A percentile compares a stretch with the other conserved stretches of the same genome.
These are phyloP conservation scores for Chorisops tibialis DNA, from an alignment of 2,888 invertebrate genomes.

Conservation along the genomic window DNA sequence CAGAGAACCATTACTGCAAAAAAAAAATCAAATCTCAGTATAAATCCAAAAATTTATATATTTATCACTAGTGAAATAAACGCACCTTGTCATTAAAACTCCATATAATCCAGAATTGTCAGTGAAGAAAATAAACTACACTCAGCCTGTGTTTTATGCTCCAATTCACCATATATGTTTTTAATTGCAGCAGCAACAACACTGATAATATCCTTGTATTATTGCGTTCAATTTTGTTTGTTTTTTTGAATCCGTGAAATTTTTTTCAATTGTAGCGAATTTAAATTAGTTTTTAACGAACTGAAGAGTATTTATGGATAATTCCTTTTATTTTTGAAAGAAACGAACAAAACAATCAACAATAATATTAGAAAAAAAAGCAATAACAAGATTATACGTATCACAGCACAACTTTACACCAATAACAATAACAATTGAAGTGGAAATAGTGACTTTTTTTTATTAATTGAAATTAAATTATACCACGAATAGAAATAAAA, in stretches of 20 bases:
- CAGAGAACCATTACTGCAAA: too few species aligned
- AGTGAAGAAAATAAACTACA: not conserved
- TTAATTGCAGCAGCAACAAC: not conserved
- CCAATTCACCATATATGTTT: not conserved
- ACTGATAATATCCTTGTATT: not conserved
- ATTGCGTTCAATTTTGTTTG: not conserved
- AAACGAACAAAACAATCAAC: not conserved
- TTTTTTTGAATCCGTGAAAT: too few species aligned
- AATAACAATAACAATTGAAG: not conserved
- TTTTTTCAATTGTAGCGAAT: too few species aligned
- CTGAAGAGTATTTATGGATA: too few species aligned
- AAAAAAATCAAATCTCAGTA: too few species aligned
- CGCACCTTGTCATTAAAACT: constrained; percentile 31
- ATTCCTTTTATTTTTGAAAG: too few species aligned
- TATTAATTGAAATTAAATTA: not conserved
- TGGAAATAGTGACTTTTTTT: not conserved
- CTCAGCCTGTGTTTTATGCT: not conserved
- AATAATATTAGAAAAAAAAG: not conserved
- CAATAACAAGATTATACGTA: not conserved
- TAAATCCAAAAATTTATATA: too few species aligned
- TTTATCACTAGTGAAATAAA: not conserved
- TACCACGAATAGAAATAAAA: not conserved
- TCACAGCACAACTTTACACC: constrained; percentile 21
- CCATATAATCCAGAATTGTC: constrained; percentile 25
- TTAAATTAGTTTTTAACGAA: too few species aligned